A percentile compares a stretch with the other conserved stretches of the same genome.
phyloP scores from a whole-genome alignment of 2,888 invertebrate genomes.

The Augochlorella aurata region DNA sequence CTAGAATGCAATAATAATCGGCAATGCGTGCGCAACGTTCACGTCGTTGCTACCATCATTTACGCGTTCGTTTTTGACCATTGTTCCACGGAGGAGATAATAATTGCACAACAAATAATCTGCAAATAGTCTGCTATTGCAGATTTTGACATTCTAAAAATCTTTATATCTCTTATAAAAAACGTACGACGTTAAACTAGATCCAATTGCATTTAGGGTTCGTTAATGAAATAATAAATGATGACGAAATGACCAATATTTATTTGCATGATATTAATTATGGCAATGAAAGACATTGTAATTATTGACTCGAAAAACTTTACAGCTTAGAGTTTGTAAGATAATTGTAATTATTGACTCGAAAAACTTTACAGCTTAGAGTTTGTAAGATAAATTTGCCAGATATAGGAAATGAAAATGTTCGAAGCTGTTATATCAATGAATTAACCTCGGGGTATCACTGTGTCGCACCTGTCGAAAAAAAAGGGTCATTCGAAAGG shows the following conservation, averaged over 20 bases:
- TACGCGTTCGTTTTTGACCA: not conserved
- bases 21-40: not conserved
- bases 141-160: too few relatives aligned
- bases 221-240: too few relatives aligned
- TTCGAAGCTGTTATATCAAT: conserved; percentile 32
- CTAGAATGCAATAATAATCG: not conserved
- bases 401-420: conserved; percentile 28
- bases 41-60: not conserved
- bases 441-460: conserved; percentile 50
- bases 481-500: conserved; percentile 55
- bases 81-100: not conserved
- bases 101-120: not conserved
- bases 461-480: conserved; percentile 56
- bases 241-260: too few relatives aligned
- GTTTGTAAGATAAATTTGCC: not conserved
- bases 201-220: too few relatives aligned
- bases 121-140: too few relatives aligned
- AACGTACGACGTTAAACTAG: too few relatives aligned
- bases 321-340: not conserved
- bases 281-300: too few relatives aligned
- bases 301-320: not conserved
- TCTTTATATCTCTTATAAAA: too few relatives aligned
- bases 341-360: not conserved
- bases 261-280: too few relatives aligned
- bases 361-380: not conserved